Evolutionary conservation across 2,113 vertebrate species (phyloP).

Genomic region (Coracopsis vasa): DNA sequence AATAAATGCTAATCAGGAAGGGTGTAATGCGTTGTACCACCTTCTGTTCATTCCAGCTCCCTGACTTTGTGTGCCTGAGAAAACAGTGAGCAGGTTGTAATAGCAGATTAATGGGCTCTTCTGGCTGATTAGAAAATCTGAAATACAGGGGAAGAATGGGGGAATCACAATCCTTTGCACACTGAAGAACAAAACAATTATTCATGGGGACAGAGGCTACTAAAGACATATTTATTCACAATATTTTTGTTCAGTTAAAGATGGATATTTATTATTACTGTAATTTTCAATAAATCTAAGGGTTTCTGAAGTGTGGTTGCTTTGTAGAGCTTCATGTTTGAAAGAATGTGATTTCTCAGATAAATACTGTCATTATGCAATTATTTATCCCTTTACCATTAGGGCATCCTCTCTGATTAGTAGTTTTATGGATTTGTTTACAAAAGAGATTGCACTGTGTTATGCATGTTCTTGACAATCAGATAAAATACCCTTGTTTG

Average conservation of each 20-base stretch:
- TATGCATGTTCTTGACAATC: not conserved
- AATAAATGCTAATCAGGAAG: constrained; percentile 49
- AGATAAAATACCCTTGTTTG: constrained; percentile 1
- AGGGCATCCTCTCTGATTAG: not conserved
- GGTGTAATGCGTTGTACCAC: not conserved
- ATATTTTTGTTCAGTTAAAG: not conserved
- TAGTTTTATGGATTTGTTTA: not conserved
- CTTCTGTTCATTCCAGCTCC: not conserved
- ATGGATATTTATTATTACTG: not conserved
- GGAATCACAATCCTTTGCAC: not conserved
- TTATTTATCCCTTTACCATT: not conserved
- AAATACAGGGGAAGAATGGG: not conserved
- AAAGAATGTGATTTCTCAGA: not conserved
- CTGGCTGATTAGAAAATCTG: not conserved
- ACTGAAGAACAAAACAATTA: not conserved
- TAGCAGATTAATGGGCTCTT: constrained; percentile 1
- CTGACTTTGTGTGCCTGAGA: constrained; percentile 8
- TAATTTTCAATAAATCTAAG: not conserved
- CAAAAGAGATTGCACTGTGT: not conserved
- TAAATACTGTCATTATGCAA: not conserved
- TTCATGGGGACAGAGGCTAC: not conserved
- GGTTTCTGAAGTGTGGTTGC: not conserved
- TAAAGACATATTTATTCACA: not conserved
- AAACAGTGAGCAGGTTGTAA: constrained; percentile 48
- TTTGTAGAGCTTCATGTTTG: not conserved